phyloP scores from a whole-genome alignment of 2,113 vertebrate genomes.

The Catagonus wagneri region DNA sequence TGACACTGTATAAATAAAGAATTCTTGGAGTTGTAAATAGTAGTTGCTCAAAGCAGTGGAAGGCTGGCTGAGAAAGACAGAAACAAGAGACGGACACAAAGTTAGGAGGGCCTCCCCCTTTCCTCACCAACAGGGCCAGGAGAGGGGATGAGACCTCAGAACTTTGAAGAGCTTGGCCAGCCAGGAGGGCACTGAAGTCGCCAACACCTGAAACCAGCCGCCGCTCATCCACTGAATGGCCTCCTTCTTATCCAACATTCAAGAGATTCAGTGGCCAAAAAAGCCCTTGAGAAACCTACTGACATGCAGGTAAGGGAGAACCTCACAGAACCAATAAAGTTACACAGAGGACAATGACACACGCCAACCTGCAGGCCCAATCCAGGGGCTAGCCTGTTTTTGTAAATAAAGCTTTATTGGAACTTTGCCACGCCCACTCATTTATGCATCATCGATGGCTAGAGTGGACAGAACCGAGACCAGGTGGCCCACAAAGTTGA shows the following conservation, averaged over 20 bases:
- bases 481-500: background rate
- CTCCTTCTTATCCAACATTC: background rate
- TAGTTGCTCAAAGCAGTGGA: constrained; percentile 55
- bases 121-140: background rate
- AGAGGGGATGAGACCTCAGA: background rate
- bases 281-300: background rate
- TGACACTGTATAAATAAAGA: constrained; percentile 64
- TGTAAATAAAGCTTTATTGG: background rate
- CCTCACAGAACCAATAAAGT: background rate
- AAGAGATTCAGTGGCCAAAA: background rate
- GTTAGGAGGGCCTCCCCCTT: background rate
- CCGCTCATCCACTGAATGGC: background rate
- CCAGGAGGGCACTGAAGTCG: background rate
- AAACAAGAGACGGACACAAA: background rate
- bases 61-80: background rate
- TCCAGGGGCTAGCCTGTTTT: background rate
- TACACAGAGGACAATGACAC: background rate
- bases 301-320: background rate
- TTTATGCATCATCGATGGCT: background rate
- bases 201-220: background rate
- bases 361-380: background rate
- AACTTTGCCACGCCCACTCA: background rate
- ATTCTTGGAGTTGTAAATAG: constrained; percentile 71
- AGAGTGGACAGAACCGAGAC: background rate
- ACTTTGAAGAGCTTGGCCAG: background rate